Evolutionary conservation across 1,140 invertebrate species (phyloP).

Genomic region (Tetragonula clypearis): DNA sequence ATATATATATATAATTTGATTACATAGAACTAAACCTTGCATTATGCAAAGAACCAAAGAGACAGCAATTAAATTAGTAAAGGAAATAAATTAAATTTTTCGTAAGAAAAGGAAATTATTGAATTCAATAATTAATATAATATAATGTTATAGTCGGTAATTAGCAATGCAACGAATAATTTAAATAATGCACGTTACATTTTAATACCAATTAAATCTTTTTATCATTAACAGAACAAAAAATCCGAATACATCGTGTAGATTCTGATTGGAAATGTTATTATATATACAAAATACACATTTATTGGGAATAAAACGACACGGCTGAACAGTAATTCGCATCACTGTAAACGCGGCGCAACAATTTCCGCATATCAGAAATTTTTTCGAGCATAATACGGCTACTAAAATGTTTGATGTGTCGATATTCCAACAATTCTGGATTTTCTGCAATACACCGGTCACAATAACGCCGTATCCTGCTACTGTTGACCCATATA

Average conservation of each 20-base stretch:
- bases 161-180: no score
- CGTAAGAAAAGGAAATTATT: no score
- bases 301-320: not conserved
- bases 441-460: slow-evolving; percentile 11
- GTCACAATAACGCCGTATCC: slow-evolving; percentile 47
- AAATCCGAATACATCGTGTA: not conserved
- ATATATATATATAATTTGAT: not conserved
- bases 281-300: not conserved
- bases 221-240: not conserved
- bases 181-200: no score
- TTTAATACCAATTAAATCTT: not conserved
- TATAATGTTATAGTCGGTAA: no score
- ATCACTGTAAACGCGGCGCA: not conserved
- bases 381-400: not conserved
- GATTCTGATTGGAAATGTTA: not conserved
- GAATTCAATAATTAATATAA: no score
- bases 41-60: not conserved
- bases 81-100: no score
- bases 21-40: not conserved
- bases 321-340: not conserved
- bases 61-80: not conserved
- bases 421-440: not conserved
- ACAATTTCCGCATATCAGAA: not conserved
- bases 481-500: slow-evolving; percentile 43
- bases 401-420: not conserved